Evolutionary conservation across 2,888 invertebrate species (phyloP).

Genomic region (Mythimna vitellina): DNA sequence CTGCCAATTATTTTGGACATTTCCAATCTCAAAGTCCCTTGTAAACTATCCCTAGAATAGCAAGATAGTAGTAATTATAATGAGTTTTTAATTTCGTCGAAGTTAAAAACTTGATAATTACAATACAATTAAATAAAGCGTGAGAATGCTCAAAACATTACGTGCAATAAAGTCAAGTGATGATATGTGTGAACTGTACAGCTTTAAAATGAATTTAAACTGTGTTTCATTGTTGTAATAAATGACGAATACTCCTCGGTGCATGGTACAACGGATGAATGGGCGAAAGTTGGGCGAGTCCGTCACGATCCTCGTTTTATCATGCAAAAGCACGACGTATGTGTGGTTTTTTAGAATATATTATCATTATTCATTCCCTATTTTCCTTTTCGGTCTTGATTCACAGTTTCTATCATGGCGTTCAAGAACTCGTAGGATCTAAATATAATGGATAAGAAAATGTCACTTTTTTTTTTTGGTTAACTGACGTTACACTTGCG

Average conservation of each 20-base stretch:
- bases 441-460: slow-evolving; percentile 54
- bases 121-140: slow-evolving; percentile 30
- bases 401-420: slow-evolving; percentile 45
- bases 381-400: slow-evolving; percentile 58
- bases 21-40: slow-evolving; percentile 18
- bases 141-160: slow-evolving; percentile 32
- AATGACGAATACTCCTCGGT: slow-evolving; percentile 46
- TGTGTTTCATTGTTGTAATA: slow-evolving; percentile 39
- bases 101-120: background rate
- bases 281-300: slow-evolving; percentile 83
- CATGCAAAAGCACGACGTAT: slow-evolving; percentile 65
- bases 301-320: slow-evolving; percentile 77
- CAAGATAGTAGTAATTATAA: slow-evolving; percentile 27
- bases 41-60: slow-evolving; percentile 13
- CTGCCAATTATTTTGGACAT: slow-evolving; percentile 59
- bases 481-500: slow-evolving; percentile 14
- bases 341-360: slow-evolving; percentile 68
- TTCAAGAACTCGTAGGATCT: slow-evolving; percentile 17
- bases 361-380: slow-evolving; percentile 62
- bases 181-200: slow-evolving; percentile 50
- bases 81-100: slow-evolving; percentile 14
- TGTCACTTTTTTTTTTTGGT: slow-evolving; percentile 31
- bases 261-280: slow-evolving; percentile 72
- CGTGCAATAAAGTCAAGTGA: slow-evolving; percentile 25
- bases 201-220: slow-evolving; percentile 49